phyloP scores from a whole-genome alignment of 2,888 invertebrate genomes.

The Coenonympha arcania region DNA sequence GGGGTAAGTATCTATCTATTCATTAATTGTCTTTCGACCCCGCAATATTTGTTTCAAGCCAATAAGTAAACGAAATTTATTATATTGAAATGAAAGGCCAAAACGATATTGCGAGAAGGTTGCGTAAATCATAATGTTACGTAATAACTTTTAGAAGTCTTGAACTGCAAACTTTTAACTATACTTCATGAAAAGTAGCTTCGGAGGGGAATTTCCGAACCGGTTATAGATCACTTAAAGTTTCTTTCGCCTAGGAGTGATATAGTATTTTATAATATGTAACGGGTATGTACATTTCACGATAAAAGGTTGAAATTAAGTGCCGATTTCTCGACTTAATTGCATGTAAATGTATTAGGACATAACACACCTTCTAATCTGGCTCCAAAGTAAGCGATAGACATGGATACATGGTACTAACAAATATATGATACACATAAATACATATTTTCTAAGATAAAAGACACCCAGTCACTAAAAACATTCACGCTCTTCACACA shows the following conservation, averaged over 20 bases:
- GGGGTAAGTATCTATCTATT: constrained; percentile 41
- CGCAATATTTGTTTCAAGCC: constrained; percentile 32
- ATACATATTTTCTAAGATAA: no score
- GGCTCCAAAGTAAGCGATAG: no score
- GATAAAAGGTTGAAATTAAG: no score
- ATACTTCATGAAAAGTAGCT: constrained; percentile 33
- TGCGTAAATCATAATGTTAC: constrained; percentile 31
- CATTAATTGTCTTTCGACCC: constrained; percentile 47
- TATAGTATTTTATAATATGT: constrained; percentile 19
- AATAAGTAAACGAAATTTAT: constrained; percentile 34
- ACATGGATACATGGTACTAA: no score
- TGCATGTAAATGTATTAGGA: no score
- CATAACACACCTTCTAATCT: no score
- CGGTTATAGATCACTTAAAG: constrained; percentile 32
- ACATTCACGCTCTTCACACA: no score
- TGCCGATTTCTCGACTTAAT: no score
- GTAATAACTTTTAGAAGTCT: constrained; percentile 32
- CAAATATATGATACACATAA: no score
- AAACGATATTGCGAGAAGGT: constrained; percentile 32
- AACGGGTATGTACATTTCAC: neutral
- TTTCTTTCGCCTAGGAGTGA: constrained; percentile 25
- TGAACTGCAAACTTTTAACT: constrained; percentile 32
- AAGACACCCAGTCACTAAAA: no score
- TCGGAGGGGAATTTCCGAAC: constrained; percentile 28
- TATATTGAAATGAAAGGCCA: constrained; percentile 31